phyloP scores from a whole-genome alignment of 2,797 vertebrate genomes.

The Coreius guichenoti region DNA sequence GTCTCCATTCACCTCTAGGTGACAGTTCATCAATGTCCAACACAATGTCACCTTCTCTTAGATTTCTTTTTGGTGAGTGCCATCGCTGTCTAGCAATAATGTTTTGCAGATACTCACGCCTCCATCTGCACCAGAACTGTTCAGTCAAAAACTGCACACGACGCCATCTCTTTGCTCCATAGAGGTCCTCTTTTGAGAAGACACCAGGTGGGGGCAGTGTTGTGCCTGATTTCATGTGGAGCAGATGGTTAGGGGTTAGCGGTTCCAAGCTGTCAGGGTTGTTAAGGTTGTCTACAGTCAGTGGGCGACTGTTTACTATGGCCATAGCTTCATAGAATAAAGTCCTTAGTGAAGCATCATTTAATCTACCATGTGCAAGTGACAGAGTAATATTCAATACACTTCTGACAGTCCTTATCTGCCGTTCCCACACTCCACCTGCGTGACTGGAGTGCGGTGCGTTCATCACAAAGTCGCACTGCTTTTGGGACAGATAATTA shows the following conservation, averaged over 20 bases:
- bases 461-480: constrained; percentile 50
- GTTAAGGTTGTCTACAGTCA: constrained; percentile 28
- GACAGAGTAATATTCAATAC: constrained; percentile 34
- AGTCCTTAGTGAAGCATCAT: constrained; percentile 35
- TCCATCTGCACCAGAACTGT: constrained; percentile 42
- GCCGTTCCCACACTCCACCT: constrained; percentile 45
- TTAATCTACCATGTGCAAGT: constrained; percentile 22
- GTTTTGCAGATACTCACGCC: constrained; percentile 39
- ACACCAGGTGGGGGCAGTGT: constrained; percentile 37
- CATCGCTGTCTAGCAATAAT: constrained; percentile 35
- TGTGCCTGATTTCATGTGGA: constrained; percentile 23
- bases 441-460: constrained; percentile 37
- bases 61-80: constrained; percentile 42
- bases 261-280: constrained; percentile 32
- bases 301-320: constrained; percentile 39
- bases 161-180: constrained; percentile 40
- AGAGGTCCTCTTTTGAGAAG: constrained; percentile 32
- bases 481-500: constrained; percentile 40
- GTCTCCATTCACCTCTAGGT: constrained; percentile 25
- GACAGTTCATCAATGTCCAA: constrained; percentile 29
- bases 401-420: constrained; percentile 42
- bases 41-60: constrained; percentile 33
- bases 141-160: constrained; percentile 23
- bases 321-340: constrained; percentile 45
- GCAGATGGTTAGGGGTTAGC: constrained; percentile 37